Evolutionary conservation across 1,140 invertebrate species (phyloP).

Genomic region (Penaeus chinensis): DNA sequence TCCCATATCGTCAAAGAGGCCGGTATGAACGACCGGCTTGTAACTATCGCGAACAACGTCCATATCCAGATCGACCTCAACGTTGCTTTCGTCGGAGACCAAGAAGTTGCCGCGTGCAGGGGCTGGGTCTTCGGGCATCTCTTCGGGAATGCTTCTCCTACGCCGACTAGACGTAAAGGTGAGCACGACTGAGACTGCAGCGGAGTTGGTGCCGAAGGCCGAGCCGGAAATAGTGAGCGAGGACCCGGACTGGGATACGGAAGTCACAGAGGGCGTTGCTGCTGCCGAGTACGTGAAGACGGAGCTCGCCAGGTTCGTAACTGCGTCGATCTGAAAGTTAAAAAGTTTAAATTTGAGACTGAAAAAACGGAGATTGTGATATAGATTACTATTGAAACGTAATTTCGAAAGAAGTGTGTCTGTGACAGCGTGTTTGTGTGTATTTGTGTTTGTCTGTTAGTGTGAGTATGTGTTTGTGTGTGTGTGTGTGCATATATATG

Average conservation of each 20-base stretch:
- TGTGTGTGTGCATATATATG: too few relatives aligned
- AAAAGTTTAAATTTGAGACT: not conserved
- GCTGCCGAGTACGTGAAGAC: constrained; percentile 30
- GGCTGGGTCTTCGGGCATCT: constrained; percentile 2
- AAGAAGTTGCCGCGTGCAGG: too few relatives aligned
- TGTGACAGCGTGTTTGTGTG: too few relatives aligned
- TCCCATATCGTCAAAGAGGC: constrained; percentile 5
- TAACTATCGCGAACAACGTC: not conserved
- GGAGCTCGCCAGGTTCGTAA: not conserved
- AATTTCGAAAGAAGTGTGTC: not conserved
- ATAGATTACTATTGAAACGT: not conserved
- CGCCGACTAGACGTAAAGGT: not conserved
- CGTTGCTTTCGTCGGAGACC: too few relatives aligned
- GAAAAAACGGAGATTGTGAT: not conserved
- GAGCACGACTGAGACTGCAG: constrained; percentile 20
- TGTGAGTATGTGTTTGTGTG: too few relatives aligned
- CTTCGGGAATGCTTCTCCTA: not conserved
- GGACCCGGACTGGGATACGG: not conserved
- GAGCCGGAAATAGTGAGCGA: constrained; percentile 35
- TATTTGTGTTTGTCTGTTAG: too few relatives aligned
- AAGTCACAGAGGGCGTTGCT: constrained; percentile 29
- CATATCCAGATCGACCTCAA: too few relatives aligned
- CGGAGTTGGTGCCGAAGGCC: constrained; percentile 17
- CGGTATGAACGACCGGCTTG: not conserved
- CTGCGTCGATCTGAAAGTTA: constrained; percentile 19